phyloP scores from a whole-genome alignment of 53 echinoderm and acorn worm species.

The Crossaster papposus region DNA sequence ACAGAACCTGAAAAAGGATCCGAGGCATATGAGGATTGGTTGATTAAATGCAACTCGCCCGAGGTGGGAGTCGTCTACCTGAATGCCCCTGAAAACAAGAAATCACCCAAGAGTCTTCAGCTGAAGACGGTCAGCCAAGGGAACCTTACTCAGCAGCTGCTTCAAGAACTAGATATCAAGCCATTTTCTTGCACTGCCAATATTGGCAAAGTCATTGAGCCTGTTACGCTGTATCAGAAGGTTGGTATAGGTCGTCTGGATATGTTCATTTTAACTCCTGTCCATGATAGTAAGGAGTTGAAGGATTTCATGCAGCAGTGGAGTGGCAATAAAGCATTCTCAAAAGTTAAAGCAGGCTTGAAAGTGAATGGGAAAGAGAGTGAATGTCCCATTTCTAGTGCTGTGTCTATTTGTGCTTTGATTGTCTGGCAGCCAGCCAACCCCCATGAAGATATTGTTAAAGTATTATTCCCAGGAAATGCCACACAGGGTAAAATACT shows the following conservation, averaged over 20 bases:
- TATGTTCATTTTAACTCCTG: slow-evolving; percentile 93
- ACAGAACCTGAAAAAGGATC: slow-evolving; percentile 83
- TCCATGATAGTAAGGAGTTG: slow-evolving; percentile 91
- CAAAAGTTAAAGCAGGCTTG: slow-evolving; percentile 90
- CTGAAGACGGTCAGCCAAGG: slow-evolving; percentile 84
- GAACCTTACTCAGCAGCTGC: slow-evolving; percentile 75
- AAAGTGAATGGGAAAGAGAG: slow-evolving; percentile 94
- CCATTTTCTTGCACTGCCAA: slow-evolving; percentile 80
- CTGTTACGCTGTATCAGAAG: slow-evolving; percentile 97
- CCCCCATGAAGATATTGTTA: slow-evolving; percentile 88
- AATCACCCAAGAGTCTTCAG: slow-evolving; percentile 67
- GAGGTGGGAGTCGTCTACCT: slow-evolving; percentile 96
- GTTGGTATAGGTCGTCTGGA: slow-evolving; percentile 97
- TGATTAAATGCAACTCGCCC: slow-evolving; percentile 93
- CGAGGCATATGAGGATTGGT: slow-evolving; percentile 87
- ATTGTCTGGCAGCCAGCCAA: slow-evolving; percentile 98
- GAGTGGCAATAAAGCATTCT: slow-evolving; percentile 84
- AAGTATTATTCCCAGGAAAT: slow-evolving; percentile 97
- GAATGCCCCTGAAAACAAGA: slow-evolving; percentile 91
- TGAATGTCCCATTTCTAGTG: slow-evolving; percentile 80
- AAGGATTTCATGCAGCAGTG: slow-evolving; percentile 97
- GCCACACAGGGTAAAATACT: slow-evolving; percentile 93
- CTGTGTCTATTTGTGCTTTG: slow-evolving; percentile 94
- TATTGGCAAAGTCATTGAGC: slow-evolving; percentile 83
- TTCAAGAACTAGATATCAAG: slow-evolving; percentile 84